A percentile compares a stretch with the other conserved stretches of the same genome.
Evolutionary conservation across 2,113 vertebrate genomes (phyloP).

Genomic region (Melierax canorus): DNA sequence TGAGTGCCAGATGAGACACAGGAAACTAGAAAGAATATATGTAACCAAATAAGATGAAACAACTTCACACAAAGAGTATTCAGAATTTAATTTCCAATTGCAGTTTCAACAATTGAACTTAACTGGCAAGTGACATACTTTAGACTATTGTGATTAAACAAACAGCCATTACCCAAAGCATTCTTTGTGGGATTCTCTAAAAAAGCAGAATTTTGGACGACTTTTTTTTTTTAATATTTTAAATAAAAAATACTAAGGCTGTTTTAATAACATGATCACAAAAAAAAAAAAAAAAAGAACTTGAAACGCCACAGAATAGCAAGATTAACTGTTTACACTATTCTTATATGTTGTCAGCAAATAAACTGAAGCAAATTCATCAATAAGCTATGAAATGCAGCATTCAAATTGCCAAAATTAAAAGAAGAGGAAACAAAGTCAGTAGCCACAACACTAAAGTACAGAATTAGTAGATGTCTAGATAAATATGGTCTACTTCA

Average conservation of each 20-base stretch:
- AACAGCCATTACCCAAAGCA: background rate
- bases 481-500: background rate
- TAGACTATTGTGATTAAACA: background rate
- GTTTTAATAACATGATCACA: background rate
- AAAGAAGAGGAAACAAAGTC: background rate
- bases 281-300: background rate
- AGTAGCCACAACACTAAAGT: background rate
- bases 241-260: background rate
- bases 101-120: background rate
- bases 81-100: background rate
- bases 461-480: background rate
- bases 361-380: background rate
- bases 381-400: background rate
- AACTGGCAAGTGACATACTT: background rate
- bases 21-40: background rate
- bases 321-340: fast-evolving
- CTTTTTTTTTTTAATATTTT: background rate
- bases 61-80: background rate
- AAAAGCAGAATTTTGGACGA: background rate
- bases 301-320: background rate
- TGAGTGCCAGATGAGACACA: background rate
- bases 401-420: background rate
- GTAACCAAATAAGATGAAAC: background rate
- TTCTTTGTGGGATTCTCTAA: background rate
- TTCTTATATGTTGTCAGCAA: background rate